Base-by-base conservation (phyloP, 2,888 invertebrate genomes). In the Trilocha varians region DNA sequence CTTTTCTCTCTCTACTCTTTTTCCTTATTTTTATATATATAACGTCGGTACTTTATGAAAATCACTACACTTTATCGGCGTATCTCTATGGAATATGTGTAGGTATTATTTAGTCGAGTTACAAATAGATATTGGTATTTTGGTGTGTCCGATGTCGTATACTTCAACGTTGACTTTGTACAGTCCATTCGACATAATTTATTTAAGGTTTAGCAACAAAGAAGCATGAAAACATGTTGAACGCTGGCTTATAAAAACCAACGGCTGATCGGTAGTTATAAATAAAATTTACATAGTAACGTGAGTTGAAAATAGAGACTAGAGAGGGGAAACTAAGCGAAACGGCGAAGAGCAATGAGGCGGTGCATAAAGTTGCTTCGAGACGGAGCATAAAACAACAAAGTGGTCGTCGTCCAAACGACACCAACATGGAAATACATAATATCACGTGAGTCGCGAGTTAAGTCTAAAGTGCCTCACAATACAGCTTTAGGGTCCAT, bases 331-430 rank as follows among this genome's bases (percentile, higher is more conserved):
- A 75, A 74, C 74, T 75, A 70, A 80, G 77, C 79, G 74, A 78
- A 80, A 79, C 78, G 72, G 67, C 76, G 70, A 73, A 74, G 76
- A 77, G 83, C 79, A 82, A 83, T 82, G 83, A 79, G 78, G 74
- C 83, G 78, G 70, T 72, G 78, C 78, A 78, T 75, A 78, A 78
- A 79, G 79, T 76, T 72, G 73, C 77, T 74, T 50, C 70, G 74
- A 75, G 78, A 76, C 79, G 65, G 70, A 76, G 75, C 78, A 83
- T 83, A 84, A 82, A 84, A 84, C 83, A 83, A 85, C 84, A 82
- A 82, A 84, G 82, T 79, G 79, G 78, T 78, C 70, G 78, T 74
- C 74, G 76, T 34, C 33, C 34, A 43, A 67, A 63, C 65, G 64
- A 65, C 70, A 70, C 75, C 71, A 78, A 78, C 70, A 67, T 73